These are phyloP conservation scores for Helleia helle DNA, from an alignment of 2,888 invertebrate genomes.

Conservation along the genomic window DNA sequence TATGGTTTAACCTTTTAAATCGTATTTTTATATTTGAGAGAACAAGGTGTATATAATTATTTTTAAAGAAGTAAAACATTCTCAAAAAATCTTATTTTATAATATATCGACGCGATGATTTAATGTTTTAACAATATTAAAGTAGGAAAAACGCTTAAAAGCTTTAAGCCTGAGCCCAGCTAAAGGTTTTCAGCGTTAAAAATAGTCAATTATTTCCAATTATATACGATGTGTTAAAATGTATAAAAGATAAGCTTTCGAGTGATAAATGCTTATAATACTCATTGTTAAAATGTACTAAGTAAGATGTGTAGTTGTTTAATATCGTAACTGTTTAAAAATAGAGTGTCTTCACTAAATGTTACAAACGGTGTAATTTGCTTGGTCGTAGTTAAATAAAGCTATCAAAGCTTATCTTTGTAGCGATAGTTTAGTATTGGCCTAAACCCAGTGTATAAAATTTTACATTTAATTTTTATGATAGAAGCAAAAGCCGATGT, in stretches of 20 bases:
- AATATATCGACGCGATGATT: neutral
- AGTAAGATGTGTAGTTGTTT: conserved; percentile 3
- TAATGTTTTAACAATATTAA: conserved; percentile 10
- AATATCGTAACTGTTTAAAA: neutral
- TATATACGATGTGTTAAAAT: neutral
- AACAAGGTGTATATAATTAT: neutral
- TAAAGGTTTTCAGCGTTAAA: conserved; percentile 62
- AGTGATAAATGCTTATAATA: neutral
- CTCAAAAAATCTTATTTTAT: neutral
- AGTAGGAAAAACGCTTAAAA: conserved; percentile 43
- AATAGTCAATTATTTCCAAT: conserved; percentile 40
- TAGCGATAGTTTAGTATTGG: conserved; percentile 4
- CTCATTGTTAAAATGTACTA: neutral
- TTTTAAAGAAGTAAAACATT: neutral
- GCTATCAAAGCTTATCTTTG: neutral
- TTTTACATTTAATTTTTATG: neutral
- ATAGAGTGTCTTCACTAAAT: neutral
- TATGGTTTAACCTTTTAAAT: conserved; percentile 5
- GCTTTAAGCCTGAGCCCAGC: conserved; percentile 67
- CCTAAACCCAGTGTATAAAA: conserved; percentile 6
- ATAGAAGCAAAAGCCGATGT: no score
- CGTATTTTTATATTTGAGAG: neutral
- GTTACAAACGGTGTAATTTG: neutral
- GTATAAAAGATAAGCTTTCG: neutral
- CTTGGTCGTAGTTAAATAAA: neutral